Conservation (phyloP, 2,888 invertebrate genomes). For the Tetranychus piercei region DNA sequence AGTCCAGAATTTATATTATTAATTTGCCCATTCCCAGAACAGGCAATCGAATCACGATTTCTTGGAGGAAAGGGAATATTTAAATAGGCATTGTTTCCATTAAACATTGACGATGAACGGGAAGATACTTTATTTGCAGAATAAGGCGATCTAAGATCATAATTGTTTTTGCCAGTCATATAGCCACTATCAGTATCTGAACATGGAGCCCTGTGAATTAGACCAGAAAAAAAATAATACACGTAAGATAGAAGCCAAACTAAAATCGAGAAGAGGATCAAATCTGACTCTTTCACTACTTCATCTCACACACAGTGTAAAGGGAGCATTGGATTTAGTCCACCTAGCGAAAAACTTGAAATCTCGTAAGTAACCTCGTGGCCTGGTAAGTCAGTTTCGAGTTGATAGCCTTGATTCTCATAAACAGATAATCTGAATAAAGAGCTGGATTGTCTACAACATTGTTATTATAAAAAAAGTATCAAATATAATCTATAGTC, state of each 20-base stretch:
- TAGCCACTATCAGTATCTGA: slow-evolving; percentile 17
- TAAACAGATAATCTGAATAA: too few species aligned
- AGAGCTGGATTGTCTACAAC: too few species aligned
- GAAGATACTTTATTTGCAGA: slow-evolving; percentile 13
- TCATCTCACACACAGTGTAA: too few species aligned
- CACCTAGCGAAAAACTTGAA: too few species aligned
- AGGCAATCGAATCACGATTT: slow-evolving; percentile 7
- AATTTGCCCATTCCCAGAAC: not conserved
- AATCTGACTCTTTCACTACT: too few species aligned
- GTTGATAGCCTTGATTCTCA: too few species aligned
- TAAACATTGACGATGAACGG: slow-evolving; percentile 5
- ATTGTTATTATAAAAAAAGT: not conserved
- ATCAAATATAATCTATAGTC: not conserved
- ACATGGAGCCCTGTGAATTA: slow-evolving; percentile 11
- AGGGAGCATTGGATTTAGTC: too few species aligned
- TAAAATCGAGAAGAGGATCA: too few species aligned
- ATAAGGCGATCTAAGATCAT: slow-evolving; percentile 15
- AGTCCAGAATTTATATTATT: slow-evolving; percentile 5
- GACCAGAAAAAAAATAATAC: not conserved
- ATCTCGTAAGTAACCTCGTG: too few species aligned
- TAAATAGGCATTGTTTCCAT: slow-evolving; percentile 23
- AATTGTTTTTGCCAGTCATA: slow-evolving; percentile 15
- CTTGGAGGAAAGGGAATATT: slow-evolving; percentile 25
- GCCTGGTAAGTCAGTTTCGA: too few species aligned
- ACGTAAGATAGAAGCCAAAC: not conserved